Conservation (phyloP, 2,797 vertebrate species). For the Picus viridis region DNA sequence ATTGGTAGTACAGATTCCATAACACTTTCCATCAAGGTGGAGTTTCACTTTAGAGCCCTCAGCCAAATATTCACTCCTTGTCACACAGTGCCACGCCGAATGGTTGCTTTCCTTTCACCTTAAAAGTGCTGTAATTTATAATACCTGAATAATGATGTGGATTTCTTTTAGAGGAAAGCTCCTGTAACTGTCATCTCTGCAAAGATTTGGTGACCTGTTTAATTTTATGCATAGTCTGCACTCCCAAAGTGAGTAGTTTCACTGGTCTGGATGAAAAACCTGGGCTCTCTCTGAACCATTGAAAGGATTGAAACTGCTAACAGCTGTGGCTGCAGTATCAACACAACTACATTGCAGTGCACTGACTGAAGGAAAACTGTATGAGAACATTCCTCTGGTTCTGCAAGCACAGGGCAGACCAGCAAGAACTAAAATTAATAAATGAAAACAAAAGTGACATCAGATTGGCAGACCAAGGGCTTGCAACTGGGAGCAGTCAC, state of each 20-base stretch:
- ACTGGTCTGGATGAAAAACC: not conserved
- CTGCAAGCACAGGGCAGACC: not conserved
- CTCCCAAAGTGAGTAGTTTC: not conserved
- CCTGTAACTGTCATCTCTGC: not conserved
- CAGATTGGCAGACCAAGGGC: not conserved
- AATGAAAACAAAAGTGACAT: not conserved
- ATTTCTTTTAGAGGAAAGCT: not conserved
- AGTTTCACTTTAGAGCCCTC: not conserved
- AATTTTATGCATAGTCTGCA: not conserved
- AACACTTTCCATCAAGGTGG: not conserved
- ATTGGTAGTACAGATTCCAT: not conserved
- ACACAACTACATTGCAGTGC: not conserved
- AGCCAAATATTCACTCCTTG: not conserved
- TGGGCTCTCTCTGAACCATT: not conserved
- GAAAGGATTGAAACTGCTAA: not conserved
- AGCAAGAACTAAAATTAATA: not conserved
- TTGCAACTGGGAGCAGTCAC: not conserved
- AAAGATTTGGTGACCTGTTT: not conserved
- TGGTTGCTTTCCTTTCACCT: not conserved
- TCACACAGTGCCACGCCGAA: conserved; percentile 1
- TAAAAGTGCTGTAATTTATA: not conserved
- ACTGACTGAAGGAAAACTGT: not conserved
- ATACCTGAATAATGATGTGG: not conserved
- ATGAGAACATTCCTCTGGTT: not conserved
- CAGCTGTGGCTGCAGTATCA: not conserved